Conservation (phyloP, 2,797 vertebrate genomes). For the Chelmon rostratus region DNA sequence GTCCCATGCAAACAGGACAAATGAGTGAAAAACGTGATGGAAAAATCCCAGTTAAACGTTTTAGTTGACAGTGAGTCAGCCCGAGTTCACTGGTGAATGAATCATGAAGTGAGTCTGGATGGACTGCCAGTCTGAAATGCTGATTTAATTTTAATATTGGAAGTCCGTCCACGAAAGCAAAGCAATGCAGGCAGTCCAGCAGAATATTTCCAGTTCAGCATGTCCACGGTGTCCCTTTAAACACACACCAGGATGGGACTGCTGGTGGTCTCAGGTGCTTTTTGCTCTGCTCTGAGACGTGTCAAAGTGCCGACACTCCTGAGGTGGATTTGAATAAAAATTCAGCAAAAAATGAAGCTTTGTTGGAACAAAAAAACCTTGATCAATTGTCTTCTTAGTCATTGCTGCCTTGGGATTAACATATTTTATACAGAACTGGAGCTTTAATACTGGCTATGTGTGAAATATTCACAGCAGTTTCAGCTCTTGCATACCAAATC, state of each 20-base stretch:
- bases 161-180: conserved; percentile 7
- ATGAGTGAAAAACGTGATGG: neutral
- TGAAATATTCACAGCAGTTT: conserved; percentile 28
- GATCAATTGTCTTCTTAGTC: neutral
- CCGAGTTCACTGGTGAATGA: conserved; percentile 16
- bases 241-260: neutral
- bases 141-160: neutral
- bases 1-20: neutral
- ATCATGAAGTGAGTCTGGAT: neutral
- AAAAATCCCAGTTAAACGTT: conserved; percentile 4
- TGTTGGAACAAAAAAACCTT: neutral
- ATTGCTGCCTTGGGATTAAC: conserved; percentile 10
- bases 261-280: conserved; percentile 17
- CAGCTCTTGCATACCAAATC: conserved; percentile 33
- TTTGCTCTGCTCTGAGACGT: conserved; percentile 4
- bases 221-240: conserved; percentile 7
- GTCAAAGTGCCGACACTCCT: neutral
- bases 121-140: conserved; percentile 3
- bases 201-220: conserved; percentile 17
- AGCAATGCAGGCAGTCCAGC: conserved; percentile 1
- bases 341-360: conserved; percentile 9
- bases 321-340: conserved; percentile 23
- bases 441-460: conserved; percentile 9
- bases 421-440: neutral
- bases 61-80: conserved; percentile 6